These are phyloP conservation scores for Dryoscopus gambensis DNA, from an alignment of 2,113 vertebrate genomes.

Conservation along the genomic window DNA sequence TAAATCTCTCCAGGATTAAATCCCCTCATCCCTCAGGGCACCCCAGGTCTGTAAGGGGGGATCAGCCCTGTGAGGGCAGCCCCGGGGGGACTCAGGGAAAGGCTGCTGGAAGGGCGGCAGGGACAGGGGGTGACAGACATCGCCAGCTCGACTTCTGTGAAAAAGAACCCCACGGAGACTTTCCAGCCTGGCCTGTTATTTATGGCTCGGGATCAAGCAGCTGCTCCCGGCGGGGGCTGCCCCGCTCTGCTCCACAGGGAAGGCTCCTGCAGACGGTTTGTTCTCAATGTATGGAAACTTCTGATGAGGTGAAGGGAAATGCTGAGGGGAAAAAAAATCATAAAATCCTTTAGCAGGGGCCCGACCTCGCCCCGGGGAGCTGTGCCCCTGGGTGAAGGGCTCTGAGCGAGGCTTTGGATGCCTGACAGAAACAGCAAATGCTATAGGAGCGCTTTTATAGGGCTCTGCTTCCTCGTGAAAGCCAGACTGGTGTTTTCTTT, in stretches of 20 bases:
- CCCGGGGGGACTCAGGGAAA: not conserved
- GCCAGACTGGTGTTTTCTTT: constrained; percentile 31
- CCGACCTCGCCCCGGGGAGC: not conserved
- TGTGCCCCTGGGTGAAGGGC: not conserved
- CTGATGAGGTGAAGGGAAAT: not conserved
- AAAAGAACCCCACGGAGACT: accelerated
- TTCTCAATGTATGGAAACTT: not conserved
- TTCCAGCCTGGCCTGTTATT: not conserved
- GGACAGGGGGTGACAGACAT: not conserved
- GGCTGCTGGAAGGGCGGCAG: not conserved
- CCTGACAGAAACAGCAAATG: constrained; percentile 14
- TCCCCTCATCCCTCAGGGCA: not conserved
- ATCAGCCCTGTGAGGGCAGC: not conserved
- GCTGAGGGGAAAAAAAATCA: not conserved
- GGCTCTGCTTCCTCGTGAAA: constrained; percentile 2
- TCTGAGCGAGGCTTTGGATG: not conserved
- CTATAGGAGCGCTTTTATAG: not conserved
- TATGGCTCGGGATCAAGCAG: not conserved
- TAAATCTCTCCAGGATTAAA: not conserved
- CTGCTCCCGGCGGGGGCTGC: not conserved
- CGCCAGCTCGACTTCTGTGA: not conserved
- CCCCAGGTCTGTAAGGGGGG: not conserved
- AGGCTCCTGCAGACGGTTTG: not conserved
- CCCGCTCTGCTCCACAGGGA: not conserved
- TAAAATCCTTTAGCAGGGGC: not conserved